A percentile compares a stretch with the other conserved stretches of the same genome.
phyloP scores from a whole-genome alignment of 1,140 invertebrate genomes.

The Aphaenogaster floridana region DNA sequence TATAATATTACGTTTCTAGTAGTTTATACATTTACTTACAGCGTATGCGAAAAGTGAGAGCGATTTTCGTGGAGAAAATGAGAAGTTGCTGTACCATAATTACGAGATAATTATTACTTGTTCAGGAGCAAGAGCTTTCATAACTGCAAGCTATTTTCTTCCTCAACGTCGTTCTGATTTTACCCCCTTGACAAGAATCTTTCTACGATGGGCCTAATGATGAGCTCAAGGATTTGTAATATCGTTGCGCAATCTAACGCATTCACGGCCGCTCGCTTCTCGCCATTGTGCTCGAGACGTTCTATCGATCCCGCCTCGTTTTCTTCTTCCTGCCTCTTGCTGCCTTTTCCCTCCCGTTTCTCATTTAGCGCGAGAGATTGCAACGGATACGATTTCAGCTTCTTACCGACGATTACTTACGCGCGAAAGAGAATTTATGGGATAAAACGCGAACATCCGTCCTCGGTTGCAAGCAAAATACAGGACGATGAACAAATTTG shows the following conservation, averaged over 20 bases:
- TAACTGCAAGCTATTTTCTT: slow-evolving; percentile 46
- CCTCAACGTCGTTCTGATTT: slow-evolving; percentile 35
- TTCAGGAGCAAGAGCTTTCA: slow-evolving; percentile 65
- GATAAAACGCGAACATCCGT: slow-evolving; percentile 52
- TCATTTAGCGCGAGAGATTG: slow-evolving; percentile 41
- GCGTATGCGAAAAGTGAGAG: neutral
- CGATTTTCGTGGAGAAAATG: slow-evolving; percentile 44
- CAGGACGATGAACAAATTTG: slow-evolving; percentile 43
- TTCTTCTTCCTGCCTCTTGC: slow-evolving; percentile 58
- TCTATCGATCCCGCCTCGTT: slow-evolving; percentile 75
- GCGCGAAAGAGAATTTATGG: slow-evolving; percentile 33
- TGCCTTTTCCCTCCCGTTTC: slow-evolving; percentile 4
- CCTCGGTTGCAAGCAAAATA: slow-evolving; percentile 46
- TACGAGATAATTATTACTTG: slow-evolving; percentile 74
- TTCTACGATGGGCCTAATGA: slow-evolving; percentile 76
- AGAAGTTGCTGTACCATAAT: slow-evolving; percentile 64
- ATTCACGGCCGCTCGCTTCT: slow-evolving; percentile 67
- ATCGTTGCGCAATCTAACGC: slow-evolving; percentile 78
- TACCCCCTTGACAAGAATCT: slow-evolving; percentile 58
- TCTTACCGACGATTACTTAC: slow-evolving; percentile 67
- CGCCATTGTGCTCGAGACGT: slow-evolving; percentile 77
- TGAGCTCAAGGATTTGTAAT: slow-evolving; percentile 70
- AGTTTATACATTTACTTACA: neutral
- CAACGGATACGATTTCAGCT: slow-evolving; percentile 53
- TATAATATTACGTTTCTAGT: neutral